Base-by-base conservation (phyloP, 2,113 vertebrate genomes). In the Poicephalus gulielmi region DNA sequence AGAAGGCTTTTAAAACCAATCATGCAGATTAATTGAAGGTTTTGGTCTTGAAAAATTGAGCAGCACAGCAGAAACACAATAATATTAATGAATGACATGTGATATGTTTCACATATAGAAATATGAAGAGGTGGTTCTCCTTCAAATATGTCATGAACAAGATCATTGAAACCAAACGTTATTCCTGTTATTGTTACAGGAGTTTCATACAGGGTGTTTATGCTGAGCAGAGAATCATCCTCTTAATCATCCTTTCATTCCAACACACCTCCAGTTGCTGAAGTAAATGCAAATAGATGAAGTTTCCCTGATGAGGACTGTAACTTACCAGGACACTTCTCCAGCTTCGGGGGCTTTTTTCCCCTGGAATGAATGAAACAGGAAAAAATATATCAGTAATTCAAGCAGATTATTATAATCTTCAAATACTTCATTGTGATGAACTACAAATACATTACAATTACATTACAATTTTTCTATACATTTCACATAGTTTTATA, bases 241-340 rank as follows among this genome's bases (percentile, higher is more conserved):
- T 97, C 94, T 46, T 96, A 89, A 16, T 97, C 86, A 80, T 97
- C 86, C 20, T 98, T 79, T 59, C 90, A 95, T 30, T 59, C 96
- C 60, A 96, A 88, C 94, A 88, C 64, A 63, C 97, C 97, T 76
- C 97, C 95, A 83, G 96, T 47, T 31, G 97, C 97, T 96, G 95
- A 97, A 23, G 92, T 96, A 86, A 98, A 98, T 11, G 96, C 84
- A 95, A 98, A 97, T 25, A 97, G 52, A 35, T 37, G 95, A 37
- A 98, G n/a, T 57, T 98, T 98, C 20, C 85, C 88, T 59, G 96
- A 83, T 28, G 97, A 55, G 18, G 35, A 4, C 13, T 80, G 44
- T 20, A 98, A 55, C 35, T 96, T 96, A 57, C 90, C 93, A 57
- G 96, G 96, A 67, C 88, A n/a, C 28, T 95, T 97, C 67, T 96